These are phyloP conservation scores for Drosophila bocki DNA, from an alignment of 1,140 invertebrate genomes.

Conservation along the genomic window DNA sequence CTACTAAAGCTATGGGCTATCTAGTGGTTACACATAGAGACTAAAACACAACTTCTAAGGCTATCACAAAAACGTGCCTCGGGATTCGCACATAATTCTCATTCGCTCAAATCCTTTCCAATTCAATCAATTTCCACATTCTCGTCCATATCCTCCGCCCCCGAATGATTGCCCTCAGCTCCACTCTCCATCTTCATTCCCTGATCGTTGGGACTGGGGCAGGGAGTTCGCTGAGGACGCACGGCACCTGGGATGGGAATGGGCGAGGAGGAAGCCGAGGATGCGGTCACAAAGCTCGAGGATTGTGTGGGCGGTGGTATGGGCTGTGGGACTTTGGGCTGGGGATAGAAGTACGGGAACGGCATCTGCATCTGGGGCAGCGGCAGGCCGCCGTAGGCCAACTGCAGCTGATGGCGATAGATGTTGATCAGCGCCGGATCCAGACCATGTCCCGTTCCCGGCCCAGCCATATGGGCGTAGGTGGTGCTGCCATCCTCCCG, in stretches of 20 bases:
- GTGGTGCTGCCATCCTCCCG: constrained; percentile 89
- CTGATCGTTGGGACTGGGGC: constrained; percentile 52
- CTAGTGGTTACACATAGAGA: constrained; percentile 30
- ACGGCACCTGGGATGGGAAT: constrained; percentile 31
- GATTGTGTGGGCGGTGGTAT: constrained; percentile 76
- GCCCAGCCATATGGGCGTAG: constrained; percentile 75
- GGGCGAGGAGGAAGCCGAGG: constrained; percentile 77
- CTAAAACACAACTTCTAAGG: constrained; percentile 50
- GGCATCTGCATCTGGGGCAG: constrained; percentile 79
- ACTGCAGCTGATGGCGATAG: constrained; percentile 83
- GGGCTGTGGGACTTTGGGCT: constrained; percentile 78
- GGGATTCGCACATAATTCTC: background rate
- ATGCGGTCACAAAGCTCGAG: constrained; percentile 53
- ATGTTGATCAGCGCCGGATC: constrained; percentile 82
- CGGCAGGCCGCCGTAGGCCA: constrained; percentile 81
- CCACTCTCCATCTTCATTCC: constrained; percentile 62
- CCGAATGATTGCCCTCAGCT: constrained; percentile 67
- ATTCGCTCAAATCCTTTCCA: background rate
- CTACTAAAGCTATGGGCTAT: constrained; percentile 72
- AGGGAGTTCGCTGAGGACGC: constrained; percentile 52
- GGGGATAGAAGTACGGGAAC: constrained; percentile 84
- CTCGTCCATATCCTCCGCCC: constrained; percentile 69
- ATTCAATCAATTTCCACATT: constrained; percentile 83
- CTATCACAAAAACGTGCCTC: constrained; percentile 65
- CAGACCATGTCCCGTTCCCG: constrained; percentile 57